Percentiles rank a stretch among this genome's conserved stretches.
Conservation (phyloP, 2,888 invertebrate genomes). For the Neoascia interrupta region DNA sequence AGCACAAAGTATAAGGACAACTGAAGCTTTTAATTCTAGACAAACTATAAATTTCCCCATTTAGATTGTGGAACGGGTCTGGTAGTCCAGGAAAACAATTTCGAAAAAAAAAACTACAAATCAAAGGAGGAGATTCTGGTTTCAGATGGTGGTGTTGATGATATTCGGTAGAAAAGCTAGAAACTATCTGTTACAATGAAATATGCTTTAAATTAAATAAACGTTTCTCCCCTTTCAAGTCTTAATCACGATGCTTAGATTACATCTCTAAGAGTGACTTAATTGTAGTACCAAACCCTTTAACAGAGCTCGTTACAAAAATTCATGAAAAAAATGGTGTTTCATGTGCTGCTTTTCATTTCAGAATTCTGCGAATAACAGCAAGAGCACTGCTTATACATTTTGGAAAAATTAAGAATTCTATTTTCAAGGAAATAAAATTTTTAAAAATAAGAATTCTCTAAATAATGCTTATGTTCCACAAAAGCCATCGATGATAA, state of each 20-base stretch:
- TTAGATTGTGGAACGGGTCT: no score
- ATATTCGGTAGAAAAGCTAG: constrained; percentile 8
- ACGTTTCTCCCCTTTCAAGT: constrained; percentile 20
- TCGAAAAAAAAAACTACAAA: not conserved
- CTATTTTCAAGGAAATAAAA: not conserved
- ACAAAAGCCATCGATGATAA: constrained; percentile 4
- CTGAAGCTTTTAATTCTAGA: no score
- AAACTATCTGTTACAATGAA: not conserved
- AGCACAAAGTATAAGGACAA: not conserved
- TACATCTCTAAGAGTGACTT: constrained; percentile 48
- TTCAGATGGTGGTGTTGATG: not conserved
- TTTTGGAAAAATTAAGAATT: not conserved
- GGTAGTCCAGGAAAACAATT: not conserved
- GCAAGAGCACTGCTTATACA: constrained; percentile 46
- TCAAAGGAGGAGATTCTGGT: constrained; percentile 10
- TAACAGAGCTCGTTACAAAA: not conserved
- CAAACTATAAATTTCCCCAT: no score
- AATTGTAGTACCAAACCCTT: not conserved
- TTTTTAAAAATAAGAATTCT: not conserved
- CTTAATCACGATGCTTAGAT: constrained; percentile 43
- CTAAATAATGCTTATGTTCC: not conserved
- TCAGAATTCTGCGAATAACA: constrained; percentile 33
- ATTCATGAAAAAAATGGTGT: constrained; percentile 34
- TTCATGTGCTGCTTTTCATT: constrained; percentile 47
- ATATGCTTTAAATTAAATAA: not conserved